Percentiles rank a stretch among this genome's conserved stretches.
Conservation (phyloP, 1,140 invertebrate species). For the Drosophila varians region DNA sequence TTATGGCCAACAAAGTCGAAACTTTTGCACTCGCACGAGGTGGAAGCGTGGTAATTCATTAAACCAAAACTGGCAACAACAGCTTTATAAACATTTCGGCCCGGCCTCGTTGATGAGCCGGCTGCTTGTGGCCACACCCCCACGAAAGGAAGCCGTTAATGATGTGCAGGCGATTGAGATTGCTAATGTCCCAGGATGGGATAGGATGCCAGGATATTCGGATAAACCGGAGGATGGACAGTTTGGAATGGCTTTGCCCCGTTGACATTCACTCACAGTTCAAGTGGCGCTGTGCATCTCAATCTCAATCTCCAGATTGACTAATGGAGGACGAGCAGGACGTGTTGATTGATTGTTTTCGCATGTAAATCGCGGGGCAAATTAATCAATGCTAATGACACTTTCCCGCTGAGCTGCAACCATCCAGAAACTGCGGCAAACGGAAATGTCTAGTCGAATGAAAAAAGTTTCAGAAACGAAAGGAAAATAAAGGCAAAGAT, state of each 20-base stretch:
- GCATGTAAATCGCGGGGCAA: slow-evolving; percentile 81
- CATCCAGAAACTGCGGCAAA: slow-evolving; percentile 57
- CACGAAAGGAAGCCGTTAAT: slow-evolving; percentile 57
- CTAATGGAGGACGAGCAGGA: slow-evolving; percentile 67
- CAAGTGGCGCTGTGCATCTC: slow-evolving; percentile 68
- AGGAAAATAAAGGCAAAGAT: slow-evolving; percentile 17
- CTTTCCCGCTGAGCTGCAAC: slow-evolving; percentile 60
- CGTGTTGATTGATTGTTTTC: slow-evolving; percentile 83
- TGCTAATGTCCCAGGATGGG: slow-evolving; percentile 51
- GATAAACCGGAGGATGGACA: slow-evolving; percentile 7
- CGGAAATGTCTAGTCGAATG: slow-evolving; percentile 36
- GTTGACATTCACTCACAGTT: slow-evolving; percentile 54
- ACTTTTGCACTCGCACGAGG: slow-evolving; percentile 29
- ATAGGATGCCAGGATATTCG: slow-evolving; percentile 13
- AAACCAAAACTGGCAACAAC: slow-evolving; percentile 52
- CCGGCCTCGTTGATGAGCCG: slow-evolving; percentile 34
- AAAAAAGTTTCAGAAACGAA: not conserved
- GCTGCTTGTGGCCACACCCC: slow-evolving; percentile 35
- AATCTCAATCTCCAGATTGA: slow-evolving; percentile 77
- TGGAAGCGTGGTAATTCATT: slow-evolving; percentile 60
- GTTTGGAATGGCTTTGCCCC: slow-evolving; percentile 36
- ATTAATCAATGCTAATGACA: slow-evolving; percentile 84
- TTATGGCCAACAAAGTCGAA: slow-evolving; percentile 48
- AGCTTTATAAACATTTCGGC: slow-evolving; percentile 54
- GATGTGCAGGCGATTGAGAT: slow-evolving; percentile 73